phyloP scores from a whole-genome alignment of 2,113 vertebrate genomes.

The Lagenorhynchus albirostris region DNA sequence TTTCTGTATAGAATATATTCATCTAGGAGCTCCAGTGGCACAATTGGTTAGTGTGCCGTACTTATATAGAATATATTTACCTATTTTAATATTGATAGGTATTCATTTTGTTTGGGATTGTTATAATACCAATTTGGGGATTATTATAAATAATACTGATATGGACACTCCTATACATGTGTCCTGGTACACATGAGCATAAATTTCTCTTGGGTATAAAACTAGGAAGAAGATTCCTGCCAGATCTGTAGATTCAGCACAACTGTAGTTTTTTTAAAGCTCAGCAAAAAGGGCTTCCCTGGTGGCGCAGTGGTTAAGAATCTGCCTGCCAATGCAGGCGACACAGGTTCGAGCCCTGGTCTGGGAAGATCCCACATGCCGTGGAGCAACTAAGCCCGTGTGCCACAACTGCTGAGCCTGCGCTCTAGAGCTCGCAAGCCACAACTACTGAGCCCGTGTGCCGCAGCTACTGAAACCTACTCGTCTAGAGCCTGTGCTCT shows the following conservation, averaged over 20 bases:
- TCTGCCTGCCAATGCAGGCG: too few species aligned
- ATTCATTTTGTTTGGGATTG: neutral
- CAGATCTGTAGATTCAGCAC: neutral
- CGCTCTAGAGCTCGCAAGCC: too few species aligned
- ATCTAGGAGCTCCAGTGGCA: neutral
- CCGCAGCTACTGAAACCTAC: too few species aligned
- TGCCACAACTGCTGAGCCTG: too few species aligned
- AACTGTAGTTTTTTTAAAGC: neutral
- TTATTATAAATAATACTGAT: neutral
- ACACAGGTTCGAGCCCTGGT: too few species aligned
- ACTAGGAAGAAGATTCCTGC: neutral
- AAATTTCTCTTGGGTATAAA: neutral
- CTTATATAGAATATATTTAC: neutral
- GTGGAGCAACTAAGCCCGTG: rapidly evolving
- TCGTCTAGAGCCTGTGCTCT: too few species aligned
- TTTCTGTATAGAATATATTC: neutral
- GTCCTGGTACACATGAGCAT: neutral
- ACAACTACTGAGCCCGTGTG: too few species aligned
- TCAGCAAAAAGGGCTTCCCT: neutral
- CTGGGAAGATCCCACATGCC: too few species aligned
- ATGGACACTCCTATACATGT: neutral
- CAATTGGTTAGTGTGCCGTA: neutral
- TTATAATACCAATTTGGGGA: neutral
- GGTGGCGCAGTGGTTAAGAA: too few species aligned
- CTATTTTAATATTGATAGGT: neutral